These are phyloP conservation scores for Limnephilus marmoratus DNA, from an alignment of 2,888 invertebrate genomes.

Conservation along the genomic window DNA sequence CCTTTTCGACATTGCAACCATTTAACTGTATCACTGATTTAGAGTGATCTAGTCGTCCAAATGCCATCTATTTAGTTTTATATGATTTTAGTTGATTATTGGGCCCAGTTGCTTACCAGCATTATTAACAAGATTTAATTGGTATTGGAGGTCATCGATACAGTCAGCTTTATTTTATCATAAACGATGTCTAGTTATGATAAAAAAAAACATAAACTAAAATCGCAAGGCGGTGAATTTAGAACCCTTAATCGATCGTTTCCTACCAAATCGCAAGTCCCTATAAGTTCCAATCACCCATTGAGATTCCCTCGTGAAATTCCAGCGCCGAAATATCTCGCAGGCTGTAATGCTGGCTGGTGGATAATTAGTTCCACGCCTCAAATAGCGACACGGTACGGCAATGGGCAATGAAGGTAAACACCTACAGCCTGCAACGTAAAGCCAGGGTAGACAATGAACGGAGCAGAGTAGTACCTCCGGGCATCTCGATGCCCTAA, in stretches of 20 bases:
- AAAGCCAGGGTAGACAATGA: slow-evolving; percentile 20
- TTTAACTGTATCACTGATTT: too few relatives aligned
- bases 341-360: slow-evolving; percentile 22
- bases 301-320: slow-evolving; percentile 9
- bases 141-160: too few relatives aligned
- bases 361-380: slow-evolving; percentile 63
- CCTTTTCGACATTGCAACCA: too few relatives aligned
- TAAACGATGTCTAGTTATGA: too few relatives aligned
- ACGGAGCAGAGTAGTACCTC: not conserved
- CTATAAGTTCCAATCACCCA: not conserved
- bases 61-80: too few relatives aligned
- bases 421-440: not conserved
- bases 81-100: too few relatives aligned
- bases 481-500: not conserved
- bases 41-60: too few relatives aligned
- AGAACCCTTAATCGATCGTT: not conserved
- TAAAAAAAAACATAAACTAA: not conserved
- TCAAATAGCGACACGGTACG: slow-evolving; percentile 41
- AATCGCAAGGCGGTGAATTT: not conserved
- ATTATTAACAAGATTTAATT: too few relatives aligned
- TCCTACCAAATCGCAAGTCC: not conserved
- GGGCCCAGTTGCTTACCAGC: too few relatives aligned
- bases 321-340: slow-evolving; percentile 59
- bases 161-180: too few relatives aligned
- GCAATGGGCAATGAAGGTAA: slow-evolving; percentile 2